Base-by-base conservation (phyloP, 2,113 vertebrate species). In the Corythaixoides concolor region DNA sequence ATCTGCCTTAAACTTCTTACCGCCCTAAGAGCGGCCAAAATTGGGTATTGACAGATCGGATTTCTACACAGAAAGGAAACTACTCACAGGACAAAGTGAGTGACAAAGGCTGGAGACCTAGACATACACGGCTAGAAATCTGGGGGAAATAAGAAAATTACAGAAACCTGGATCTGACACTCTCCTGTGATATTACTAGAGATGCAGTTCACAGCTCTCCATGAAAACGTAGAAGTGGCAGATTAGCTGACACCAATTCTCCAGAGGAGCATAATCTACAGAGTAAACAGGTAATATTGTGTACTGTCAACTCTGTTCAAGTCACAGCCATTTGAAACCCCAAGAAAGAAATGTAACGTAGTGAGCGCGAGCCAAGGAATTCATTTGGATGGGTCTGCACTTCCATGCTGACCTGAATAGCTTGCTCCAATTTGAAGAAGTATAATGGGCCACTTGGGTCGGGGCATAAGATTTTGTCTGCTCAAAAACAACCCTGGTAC, bases 1-100 rank as follows among this genome's bases (percentile, higher is more conserved):
- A 95, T 88, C 89, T 94, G 89, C 91, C 93, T 90, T 63, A 63
- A 68, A 64, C 82, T 88, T 75, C 87, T 86, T 32, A 43, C 27
- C 0, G 8, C 60, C 59, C 62, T 74, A 74, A n/a, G 55, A 62
- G 45, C 26, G 56, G n/a, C 60, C 91, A 72, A 91, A 96, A 96
- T 77, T 80, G 60, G 64, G 21, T 88, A 84, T 5, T 63, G 60
- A 95, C 43, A 53, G 62, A 85, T 47, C 85, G 58, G 37, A 80
- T 55, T 92, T 95, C 59, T 88, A 64, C 80, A 83, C 23, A 72
- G 93, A 93, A 95, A 84, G 28, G 56, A 73, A 95, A 85, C 47
- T 22, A 60, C 64, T 90, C 59, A 50, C 20, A 91, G 63, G 77
- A 56, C 39, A 85, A 86, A 80, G 73, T 21, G 60, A 84, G 69